Base-by-base conservation (phyloP, 2,113 vertebrate species). In the Malurus elegans region DNA sequence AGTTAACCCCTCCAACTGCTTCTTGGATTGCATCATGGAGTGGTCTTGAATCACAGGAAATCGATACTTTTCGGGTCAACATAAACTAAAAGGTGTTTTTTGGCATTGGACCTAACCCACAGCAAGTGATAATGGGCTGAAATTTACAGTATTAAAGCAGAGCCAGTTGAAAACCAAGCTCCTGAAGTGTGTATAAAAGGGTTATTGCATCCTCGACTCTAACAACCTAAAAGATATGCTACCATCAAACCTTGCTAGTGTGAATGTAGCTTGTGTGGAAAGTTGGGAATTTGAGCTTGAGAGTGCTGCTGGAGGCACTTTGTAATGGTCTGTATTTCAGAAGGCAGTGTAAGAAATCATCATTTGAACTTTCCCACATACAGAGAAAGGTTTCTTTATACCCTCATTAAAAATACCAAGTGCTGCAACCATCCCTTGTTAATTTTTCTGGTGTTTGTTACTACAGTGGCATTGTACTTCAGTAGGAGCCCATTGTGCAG, bases 1-100 rank as follows among this genome's bases (percentile, higher is more conserved):
- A 71, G 67, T 92, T 94, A 97, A 92, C 75, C 79, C 64, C 67
- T 60, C 62, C 67, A 92, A 31, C 69, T 93, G 29, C 56, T 86
- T 93, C 73, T 78, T 94, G 79, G 42, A 60, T 88, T 96, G 56
- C 64, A 71, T 90, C 79, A 93, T 31, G 16, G 28, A 87, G 12
- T 82, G 54, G 28, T 83, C 48, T 76, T 93, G 60, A 83, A 78
- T 66, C 82, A 76, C 64, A 90, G 58, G 51, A 92, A 90, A 69
- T 58, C 58, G 19, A 50, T 76, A 57, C 2, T 62, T 80, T 75
- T 90, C 10, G 56, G 51, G 38, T 88, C 79, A 95, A 80, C 60
- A 38, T 70, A 88, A 92, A 76, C 71, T 15, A 62, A 76, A 86
- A 14, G 20, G 24, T 86, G 17, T 9, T 83, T 42, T 90, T 88